These are phyloP conservation scores for Mycetomoellerius zeteki DNA, from an alignment of 1,140 invertebrate species.

Conservation along the genomic window DNA sequence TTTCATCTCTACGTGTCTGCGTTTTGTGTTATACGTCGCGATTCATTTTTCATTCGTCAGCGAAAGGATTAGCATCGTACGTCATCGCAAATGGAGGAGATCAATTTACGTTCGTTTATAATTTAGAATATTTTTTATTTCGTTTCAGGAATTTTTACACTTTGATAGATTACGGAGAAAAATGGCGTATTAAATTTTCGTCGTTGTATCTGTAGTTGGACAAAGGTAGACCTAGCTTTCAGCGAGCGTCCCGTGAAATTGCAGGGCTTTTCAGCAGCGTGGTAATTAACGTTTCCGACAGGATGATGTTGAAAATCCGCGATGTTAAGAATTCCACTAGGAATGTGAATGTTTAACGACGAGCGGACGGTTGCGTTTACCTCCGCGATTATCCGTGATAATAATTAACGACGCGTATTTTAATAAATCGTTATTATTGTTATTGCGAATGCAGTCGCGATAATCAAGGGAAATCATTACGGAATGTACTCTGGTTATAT, in stretches of 20 bases:
- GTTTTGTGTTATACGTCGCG: background rate
- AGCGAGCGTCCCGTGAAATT: slow-evolving; percentile 19
- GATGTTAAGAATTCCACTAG: slow-evolving; percentile 53
- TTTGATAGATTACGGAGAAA: slow-evolving; percentile 46
- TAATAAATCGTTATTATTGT: slow-evolving; percentile 64
- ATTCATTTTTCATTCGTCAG: slow-evolving; percentile 41
- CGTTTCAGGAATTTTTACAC: slow-evolving; percentile 5
- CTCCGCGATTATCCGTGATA: slow-evolving; percentile 59
- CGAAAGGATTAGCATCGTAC: slow-evolving; percentile 42
- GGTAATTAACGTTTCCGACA: slow-evolving; percentile 41
- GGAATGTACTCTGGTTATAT: slow-evolving; percentile 54
- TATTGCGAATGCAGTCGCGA: slow-evolving; percentile 29
- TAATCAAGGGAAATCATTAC: slow-evolving; percentile 59
- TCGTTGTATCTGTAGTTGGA: background rate
- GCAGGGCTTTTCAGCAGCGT: slow-evolving; percentile 19
- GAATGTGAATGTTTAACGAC: slow-evolving; percentile 51
- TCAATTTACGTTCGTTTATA: slow-evolving; percentile 31
- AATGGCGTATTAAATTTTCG: slow-evolving; percentile 49
- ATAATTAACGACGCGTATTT: slow-evolving; percentile 62
- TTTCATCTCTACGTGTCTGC: slow-evolving; percentile 11
- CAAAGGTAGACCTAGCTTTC: slow-evolving; percentile 23
- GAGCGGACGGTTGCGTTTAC: slow-evolving; percentile 40
- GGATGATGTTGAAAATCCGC: slow-evolving; percentile 40
- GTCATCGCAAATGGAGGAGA: slow-evolving; percentile 16
- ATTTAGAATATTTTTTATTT: slow-evolving; percentile 39